Percentiles rank a stretch among this genome's conserved stretches.
phyloP scores from a whole-genome alignment of 2,113 vertebrate species.

The Carlito syrichta region DNA sequence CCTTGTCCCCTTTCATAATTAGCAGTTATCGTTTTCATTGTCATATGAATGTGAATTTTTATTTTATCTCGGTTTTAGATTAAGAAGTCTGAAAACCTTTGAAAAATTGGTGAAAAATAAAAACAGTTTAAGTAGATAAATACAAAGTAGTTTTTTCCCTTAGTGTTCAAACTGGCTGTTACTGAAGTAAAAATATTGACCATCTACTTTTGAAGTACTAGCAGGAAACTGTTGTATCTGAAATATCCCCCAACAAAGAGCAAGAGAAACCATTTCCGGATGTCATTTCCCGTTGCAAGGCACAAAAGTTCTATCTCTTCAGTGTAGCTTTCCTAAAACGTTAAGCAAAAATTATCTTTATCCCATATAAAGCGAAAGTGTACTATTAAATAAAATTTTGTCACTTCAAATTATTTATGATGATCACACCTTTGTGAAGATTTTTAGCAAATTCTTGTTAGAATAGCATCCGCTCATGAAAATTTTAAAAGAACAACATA shows the following conservation, averaged over 20 bases:
- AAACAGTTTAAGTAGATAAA: conserved; percentile 27
- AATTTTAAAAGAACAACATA: conserved; percentile 15
- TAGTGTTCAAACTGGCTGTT: not conserved
- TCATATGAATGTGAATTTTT: not conserved
- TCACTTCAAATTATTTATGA: not conserved
- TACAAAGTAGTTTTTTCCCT: not conserved
- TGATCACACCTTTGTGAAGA: not conserved
- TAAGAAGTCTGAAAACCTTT: conserved; percentile 29
- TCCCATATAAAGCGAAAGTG: not conserved
- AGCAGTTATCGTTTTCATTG: not conserved
- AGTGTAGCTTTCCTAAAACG: not conserved
- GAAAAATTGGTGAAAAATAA: conserved; percentile 23
- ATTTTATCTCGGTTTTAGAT: conserved; percentile 3
- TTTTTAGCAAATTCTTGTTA: conserved; percentile 44
- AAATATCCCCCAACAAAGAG: conserved; percentile 70
- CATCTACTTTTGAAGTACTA: conserved; percentile 56
- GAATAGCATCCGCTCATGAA: not conserved
- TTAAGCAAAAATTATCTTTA: not conserved
- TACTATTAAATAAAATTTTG: not conserved
- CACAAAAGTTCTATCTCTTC: conserved; percentile 61
- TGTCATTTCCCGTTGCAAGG: conserved; percentile 85
- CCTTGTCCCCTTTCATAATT: not conserved
- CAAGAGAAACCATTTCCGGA: conserved; percentile 76
- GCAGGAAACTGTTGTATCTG: conserved; percentile 60
- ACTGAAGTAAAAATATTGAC: conserved; percentile 35